phyloP scores from a whole-genome alignment of 2,797 vertebrate genomes.

The Ctenosaura bakeri region DNA sequence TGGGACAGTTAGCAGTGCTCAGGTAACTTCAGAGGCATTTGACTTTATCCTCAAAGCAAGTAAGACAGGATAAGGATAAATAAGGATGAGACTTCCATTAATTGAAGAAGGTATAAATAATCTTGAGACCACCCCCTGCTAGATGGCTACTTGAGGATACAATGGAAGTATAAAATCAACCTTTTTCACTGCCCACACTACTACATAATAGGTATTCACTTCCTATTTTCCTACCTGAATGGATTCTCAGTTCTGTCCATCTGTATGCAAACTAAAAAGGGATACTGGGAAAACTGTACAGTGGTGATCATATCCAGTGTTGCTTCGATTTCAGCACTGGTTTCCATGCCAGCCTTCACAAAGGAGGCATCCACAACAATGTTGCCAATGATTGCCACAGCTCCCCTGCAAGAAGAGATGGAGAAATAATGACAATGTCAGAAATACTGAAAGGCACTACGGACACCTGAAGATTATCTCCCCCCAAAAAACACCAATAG shows the following conservation, averaged over 20 bases:
- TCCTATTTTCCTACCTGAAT: slow-evolving; percentile 84
- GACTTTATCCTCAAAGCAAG: not conserved
- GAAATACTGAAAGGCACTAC: not conserved
- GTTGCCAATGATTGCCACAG: slow-evolving; percentile 85
- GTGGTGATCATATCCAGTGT: slow-evolving; percentile 93
- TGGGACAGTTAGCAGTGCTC: not conserved
- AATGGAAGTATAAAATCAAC: too few species aligned
- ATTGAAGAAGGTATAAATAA: not conserved
- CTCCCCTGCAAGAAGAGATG: slow-evolving; percentile 81
- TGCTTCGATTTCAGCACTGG: slow-evolving; percentile 88
- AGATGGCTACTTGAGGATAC: not conserved
- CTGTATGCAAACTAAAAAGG: slow-evolving; percentile 97
- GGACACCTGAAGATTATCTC: not conserved
- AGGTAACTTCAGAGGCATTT: not conserved
- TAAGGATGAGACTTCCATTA: not conserved
- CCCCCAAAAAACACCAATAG: not conserved
- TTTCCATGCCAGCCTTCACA: slow-evolving; percentile 88
- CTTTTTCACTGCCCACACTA: too few species aligned
- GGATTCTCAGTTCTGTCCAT: slow-evolving; percentile 93
- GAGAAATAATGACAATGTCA: slow-evolving; percentile 17
- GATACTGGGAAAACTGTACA: slow-evolving; percentile 97
- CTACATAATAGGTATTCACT: not conserved
- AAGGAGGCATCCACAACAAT: slow-evolving; percentile 92
- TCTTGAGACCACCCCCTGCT: not conserved
- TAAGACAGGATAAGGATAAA: not conserved